These are phyloP conservation scores for Virgularia gustaviana DNA, from an alignment of 92 coral and sea anemone species.

Conservation along the genomic window DNA sequence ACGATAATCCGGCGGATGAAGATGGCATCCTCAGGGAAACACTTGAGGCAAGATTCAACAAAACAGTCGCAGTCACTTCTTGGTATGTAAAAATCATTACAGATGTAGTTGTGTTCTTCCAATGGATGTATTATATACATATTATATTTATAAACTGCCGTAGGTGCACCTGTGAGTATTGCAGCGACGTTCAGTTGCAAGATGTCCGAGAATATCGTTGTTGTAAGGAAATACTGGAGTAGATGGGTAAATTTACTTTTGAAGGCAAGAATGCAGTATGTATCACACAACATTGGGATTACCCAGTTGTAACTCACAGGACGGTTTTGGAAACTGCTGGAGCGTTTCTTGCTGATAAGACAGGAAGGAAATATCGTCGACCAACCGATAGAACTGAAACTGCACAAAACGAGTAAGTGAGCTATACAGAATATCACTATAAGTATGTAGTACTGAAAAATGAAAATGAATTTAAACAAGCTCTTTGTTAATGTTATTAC, in stretches of 20 bases:
- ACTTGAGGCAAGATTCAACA: constrained; percentile 12
- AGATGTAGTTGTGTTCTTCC: background rate
- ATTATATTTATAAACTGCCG: background rate
- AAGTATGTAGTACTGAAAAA: no score
- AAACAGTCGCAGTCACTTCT: constrained; percentile 6
- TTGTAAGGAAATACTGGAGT: constrained; percentile 23
- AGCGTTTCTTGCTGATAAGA: background rate
- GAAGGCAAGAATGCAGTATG: constrained; percentile 15
- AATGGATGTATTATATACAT: background rate
- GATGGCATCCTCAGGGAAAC: constrained; percentile 6
- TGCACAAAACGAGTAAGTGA: constrained; percentile 4
- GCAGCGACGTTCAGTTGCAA: background rate
- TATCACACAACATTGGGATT: constrained; percentile 18
- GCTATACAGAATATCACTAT: no score
- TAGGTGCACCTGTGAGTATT: constrained; percentile 17
- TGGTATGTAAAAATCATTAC: constrained; percentile 12
- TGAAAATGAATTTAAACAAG: no score
- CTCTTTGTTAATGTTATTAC: no score
- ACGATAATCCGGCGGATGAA: constrained; percentile 12
- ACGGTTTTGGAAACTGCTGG: constrained; percentile 14
- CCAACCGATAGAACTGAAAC: background rate
- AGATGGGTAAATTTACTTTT: constrained; percentile 14
- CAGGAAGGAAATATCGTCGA: constrained; percentile 5
- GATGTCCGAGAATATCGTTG: constrained; percentile 19
- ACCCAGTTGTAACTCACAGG: constrained; percentile 5